These are phyloP conservation scores for Drosophila rellima DNA, from an alignment of 2,888 invertebrate genomes.

Conservation along the genomic window DNA sequence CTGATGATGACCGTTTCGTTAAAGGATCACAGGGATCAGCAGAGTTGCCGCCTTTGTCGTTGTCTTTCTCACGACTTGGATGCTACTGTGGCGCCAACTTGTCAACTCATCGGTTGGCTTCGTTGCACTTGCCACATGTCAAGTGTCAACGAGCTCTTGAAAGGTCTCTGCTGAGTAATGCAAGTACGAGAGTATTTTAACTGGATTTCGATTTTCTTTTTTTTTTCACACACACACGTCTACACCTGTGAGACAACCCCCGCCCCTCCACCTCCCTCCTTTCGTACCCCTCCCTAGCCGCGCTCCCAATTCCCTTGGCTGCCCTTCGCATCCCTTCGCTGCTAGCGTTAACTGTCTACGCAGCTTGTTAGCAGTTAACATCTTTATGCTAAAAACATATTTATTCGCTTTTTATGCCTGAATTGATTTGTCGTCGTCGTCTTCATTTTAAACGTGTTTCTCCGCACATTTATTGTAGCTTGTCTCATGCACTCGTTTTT, in stretches of 20 bases:
- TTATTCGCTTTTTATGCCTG: conserved; percentile 82
- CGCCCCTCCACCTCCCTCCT: too few species aligned
- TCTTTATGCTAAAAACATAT: conserved; percentile 81
- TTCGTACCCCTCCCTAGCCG: background rate
- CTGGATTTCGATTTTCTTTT: conserved; percentile 35
- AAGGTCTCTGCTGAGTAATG: conserved; percentile 7
- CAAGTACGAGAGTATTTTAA: conserved; percentile 14
- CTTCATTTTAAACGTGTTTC: conserved; percentile 72
- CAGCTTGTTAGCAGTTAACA: conserved; percentile 79
- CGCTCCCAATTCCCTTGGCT: background rate
- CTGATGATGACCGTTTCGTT: conserved; percentile 20
- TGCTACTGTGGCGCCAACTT: conserved; percentile 46
- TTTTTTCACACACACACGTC: conserved; percentile 28
- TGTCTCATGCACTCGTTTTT: conserved; percentile 32
- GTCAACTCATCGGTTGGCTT: conserved; percentile 20
- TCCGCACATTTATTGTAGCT: conserved; percentile 67
- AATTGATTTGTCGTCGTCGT: conserved; percentile 76
- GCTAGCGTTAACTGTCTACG: background rate
- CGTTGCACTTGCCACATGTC: conserved; percentile 30
- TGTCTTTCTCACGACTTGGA: conserved; percentile 59
- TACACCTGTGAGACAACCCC: conserved; percentile 43
- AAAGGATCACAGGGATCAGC: conserved; percentile 49
- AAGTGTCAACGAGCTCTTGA: conserved; percentile 61
- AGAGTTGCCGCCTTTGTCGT: conserved; percentile 18
- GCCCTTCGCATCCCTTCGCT: too few species aligned